Conservation (phyloP, 1,140 invertebrate genomes). For the Drosophila ficusphila region DNA sequence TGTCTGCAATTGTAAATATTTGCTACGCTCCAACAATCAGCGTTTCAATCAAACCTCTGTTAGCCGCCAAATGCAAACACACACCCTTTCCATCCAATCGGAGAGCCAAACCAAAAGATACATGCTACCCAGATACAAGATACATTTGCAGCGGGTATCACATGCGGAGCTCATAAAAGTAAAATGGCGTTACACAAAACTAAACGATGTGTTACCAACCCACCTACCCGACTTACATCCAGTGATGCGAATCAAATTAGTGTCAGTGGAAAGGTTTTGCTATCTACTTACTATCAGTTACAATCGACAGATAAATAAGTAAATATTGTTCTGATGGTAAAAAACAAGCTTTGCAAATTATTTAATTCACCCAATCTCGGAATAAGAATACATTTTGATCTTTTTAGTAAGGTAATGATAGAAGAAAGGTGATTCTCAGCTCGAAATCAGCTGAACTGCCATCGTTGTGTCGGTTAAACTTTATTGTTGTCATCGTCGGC, state of each 20-base stretch:
- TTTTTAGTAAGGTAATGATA: too few species aligned
- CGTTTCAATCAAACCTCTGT: slow-evolving; percentile 53
- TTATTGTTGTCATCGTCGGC: slow-evolving; percentile 31
- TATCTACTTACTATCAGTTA: too few species aligned
- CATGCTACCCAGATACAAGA: slow-evolving; percentile 21
- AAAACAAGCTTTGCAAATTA: too few species aligned
- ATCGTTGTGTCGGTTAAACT: slow-evolving; percentile 8
- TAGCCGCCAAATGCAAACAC: slow-evolving; percentile 50
- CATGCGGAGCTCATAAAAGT: slow-evolving; percentile 62
- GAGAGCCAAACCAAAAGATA: slow-evolving; percentile 16
- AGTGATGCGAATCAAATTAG: slow-evolving; percentile 25
- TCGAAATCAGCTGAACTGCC: not conserved
- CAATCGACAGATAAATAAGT: too few species aligned
- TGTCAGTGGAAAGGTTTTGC: too few species aligned
- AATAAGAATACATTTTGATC: too few species aligned
- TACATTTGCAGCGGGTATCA: not conserved
- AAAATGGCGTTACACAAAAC: slow-evolving; percentile 69
- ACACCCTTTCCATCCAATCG: slow-evolving; percentile 10
- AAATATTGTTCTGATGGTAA: too few species aligned
- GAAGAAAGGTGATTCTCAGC: too few species aligned
- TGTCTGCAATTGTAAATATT: slow-evolving; percentile 62
- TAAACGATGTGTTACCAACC: slow-evolving; percentile 43
- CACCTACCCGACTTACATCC: not conserved
- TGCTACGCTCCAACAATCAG: slow-evolving; percentile 46
- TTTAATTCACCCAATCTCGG: too few species aligned